phyloP scores from a whole-genome alignment of 1,140 invertebrate genomes.

The Scaptomyza hsui region DNA sequence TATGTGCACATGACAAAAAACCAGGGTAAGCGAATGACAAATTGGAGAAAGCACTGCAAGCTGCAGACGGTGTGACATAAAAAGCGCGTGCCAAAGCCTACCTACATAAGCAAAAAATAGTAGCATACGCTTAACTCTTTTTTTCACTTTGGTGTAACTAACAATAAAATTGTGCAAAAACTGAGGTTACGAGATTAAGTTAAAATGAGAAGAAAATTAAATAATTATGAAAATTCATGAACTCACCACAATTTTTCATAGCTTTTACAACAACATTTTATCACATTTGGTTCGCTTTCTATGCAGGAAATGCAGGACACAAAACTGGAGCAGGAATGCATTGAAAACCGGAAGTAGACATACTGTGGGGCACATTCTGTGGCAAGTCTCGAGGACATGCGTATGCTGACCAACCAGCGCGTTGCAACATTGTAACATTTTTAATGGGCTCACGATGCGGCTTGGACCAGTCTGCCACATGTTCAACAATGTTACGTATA shows the following conservation, averaged over 20 bases:
- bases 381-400: not conserved
- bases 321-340: not conserved
- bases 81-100: not conserved
- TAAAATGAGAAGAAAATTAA: no score
- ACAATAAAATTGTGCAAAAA: constrained; percentile 6
- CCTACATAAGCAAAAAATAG: not conserved
- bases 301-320: not conserved
- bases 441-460: not conserved
- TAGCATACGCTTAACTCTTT: not conserved
- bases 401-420: not conserved
- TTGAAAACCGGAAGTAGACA: not conserved
- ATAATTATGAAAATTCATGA: no score
- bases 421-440: constrained; percentile 1
- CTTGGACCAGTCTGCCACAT: not conserved
- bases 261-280: no score
- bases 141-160: not conserved
- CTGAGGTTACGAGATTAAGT: not conserved
- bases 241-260: no score
- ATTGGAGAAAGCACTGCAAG: not conserved
- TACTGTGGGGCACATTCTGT: not conserved
- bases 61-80: not conserved
- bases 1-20: constrained; percentile 13
- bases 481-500: not conserved
- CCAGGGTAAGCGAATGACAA: constrained; percentile 10
- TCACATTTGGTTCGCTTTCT: no score